Percentiles rank a stretch among this genome's conserved stretches.
Evolutionary conservation across 2,888 invertebrate species (phyloP).

Genomic region (Drosophila buzzatii): DNA sequence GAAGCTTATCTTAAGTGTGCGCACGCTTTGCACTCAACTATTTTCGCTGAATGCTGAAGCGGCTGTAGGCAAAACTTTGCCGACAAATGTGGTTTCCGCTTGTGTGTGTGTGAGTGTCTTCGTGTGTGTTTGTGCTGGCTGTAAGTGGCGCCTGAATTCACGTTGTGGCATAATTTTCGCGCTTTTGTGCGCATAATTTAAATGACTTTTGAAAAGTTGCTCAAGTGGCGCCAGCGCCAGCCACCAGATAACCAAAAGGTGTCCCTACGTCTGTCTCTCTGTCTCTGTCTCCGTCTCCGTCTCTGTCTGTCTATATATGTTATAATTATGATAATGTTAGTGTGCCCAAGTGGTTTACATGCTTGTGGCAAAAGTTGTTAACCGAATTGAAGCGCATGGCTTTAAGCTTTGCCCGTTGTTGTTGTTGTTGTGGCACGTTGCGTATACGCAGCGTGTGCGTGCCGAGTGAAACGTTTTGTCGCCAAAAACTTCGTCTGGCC

Average conservation of each 20-base stretch:
- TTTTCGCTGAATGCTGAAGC: constrained; percentile 49
- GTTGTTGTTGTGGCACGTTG: constrained; percentile 20
- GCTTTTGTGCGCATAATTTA: constrained; percentile 79
- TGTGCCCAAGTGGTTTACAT: constrained; percentile 72
- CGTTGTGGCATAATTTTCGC: constrained; percentile 76
- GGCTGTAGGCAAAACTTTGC: constrained; percentile 67
- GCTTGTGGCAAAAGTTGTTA: constrained; percentile 56
- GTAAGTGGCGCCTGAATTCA: constrained; percentile 75
- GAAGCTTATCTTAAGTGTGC: constrained; percentile 78
- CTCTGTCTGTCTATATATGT: constrained; percentile 39
- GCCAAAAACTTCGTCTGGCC: constrained; percentile 39
- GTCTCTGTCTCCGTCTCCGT: too few relatives aligned
- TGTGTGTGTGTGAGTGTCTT: constrained; percentile 12
- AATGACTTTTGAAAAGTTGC: constrained; percentile 80
- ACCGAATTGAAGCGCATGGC: constrained; percentile 38
- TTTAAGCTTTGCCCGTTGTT: constrained; percentile 18
- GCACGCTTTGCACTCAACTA: constrained; percentile 78
- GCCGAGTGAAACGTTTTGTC: constrained; percentile 57
- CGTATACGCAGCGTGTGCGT: constrained; percentile 60
- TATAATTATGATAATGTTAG: constrained; percentile 79
- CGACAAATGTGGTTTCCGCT: constrained; percentile 73
- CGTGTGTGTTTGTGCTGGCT: constrained; percentile 46
- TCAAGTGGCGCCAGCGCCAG: constrained; percentile 61
- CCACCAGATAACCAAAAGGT: constrained; percentile 62
- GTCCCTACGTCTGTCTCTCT: constrained; percentile 21